phyloP scores from a whole-genome alignment of 92 coral and sea anemone species.

The Actinostola sp. region DNA sequence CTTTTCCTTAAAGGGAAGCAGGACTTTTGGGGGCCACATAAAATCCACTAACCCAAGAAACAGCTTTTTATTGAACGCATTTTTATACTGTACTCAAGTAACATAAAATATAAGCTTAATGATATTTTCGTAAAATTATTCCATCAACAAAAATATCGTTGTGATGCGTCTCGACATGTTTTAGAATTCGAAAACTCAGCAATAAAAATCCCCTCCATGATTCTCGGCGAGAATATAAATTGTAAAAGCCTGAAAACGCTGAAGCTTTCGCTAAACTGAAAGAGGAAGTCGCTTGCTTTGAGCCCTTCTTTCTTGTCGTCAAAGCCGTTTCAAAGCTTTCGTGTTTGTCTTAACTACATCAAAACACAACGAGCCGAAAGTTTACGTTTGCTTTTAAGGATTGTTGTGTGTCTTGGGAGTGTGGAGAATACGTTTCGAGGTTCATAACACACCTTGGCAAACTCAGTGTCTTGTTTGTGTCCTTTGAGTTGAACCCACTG shows the following conservation, averaged over 20 bases:
- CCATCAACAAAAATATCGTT: neutral
- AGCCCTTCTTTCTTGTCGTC: too few species aligned
- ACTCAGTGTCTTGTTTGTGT: slow-evolving; percentile 35
- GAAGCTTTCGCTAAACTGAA: slow-evolving; percentile 9
- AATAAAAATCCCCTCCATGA: neutral
- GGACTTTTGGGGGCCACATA: too few species aligned
- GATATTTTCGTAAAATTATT: neutral
- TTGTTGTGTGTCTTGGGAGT: neutral
- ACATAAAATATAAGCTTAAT: neutral
- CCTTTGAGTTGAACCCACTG: slow-evolving; percentile 82
- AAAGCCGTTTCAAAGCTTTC: neutral
- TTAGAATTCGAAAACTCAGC: slow-evolving; percentile 12
- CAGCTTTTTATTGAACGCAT: too few species aligned
- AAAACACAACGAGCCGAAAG: slow-evolving; percentile 25
- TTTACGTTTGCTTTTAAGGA: neutral
- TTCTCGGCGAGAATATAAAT: neutral
- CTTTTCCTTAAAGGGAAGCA: too few species aligned
- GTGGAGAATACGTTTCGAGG: neutral
- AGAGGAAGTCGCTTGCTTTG: slow-evolving; percentile 3
- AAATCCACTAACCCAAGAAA: too few species aligned
- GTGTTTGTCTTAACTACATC: neutral
- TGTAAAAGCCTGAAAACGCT: neutral
- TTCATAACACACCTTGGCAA: slow-evolving; percentile 64
- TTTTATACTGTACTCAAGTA: too few species aligned
- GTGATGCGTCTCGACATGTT: slow-evolving; percentile 11